Conservation (phyloP, 2,888 invertebrate species). For the Thera britannica region DNA sequence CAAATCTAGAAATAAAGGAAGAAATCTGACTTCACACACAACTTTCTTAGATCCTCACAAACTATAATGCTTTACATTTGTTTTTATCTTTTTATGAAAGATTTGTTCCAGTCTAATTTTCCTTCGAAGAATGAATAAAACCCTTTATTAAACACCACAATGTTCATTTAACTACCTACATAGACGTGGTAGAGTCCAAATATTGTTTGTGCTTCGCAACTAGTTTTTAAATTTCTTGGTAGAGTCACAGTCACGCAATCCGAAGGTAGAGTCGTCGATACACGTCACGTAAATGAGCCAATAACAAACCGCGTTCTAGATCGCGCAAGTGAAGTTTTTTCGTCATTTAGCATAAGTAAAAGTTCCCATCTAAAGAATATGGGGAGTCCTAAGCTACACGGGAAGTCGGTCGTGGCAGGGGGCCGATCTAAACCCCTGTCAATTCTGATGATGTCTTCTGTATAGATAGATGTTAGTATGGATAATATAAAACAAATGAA, state of each 20-base stretch:
- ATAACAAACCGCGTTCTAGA: constrained; percentile 53
- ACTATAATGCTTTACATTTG: too few species aligned
- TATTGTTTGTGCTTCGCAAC: too few species aligned
- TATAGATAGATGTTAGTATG: constrained; percentile 33
- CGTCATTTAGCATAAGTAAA: constrained; percentile 43
- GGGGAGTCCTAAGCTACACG: constrained; percentile 65
- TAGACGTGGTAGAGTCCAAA: neutral
- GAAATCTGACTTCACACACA: too few species aligned
- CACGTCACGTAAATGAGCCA: constrained; percentile 45
- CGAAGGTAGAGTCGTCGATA: constrained; percentile 10
- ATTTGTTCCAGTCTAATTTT: too few species aligned
- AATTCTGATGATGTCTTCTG: constrained; percentile 56
- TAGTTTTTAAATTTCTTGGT: too few species aligned
- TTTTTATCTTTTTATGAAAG: too few species aligned
- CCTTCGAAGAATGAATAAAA: too few species aligned
- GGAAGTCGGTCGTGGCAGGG: constrained; percentile 59
- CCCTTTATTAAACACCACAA: neutral
- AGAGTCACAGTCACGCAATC: too few species aligned
- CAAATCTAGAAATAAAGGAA: too few species aligned
- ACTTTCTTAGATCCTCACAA: too few species aligned
- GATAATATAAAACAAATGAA: constrained; percentile 39
- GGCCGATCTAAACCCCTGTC: constrained; percentile 60
- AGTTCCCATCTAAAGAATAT: rapidly evolving
- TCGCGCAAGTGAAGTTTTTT: constrained; percentile 65
- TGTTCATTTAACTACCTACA: constrained; percentile 5